A percentile compares a stretch with the other conserved stretches of the same genome.
phyloP scores from a whole-genome alignment of 2,888 invertebrate genomes.

The Strigamia crassipes region DNA sequence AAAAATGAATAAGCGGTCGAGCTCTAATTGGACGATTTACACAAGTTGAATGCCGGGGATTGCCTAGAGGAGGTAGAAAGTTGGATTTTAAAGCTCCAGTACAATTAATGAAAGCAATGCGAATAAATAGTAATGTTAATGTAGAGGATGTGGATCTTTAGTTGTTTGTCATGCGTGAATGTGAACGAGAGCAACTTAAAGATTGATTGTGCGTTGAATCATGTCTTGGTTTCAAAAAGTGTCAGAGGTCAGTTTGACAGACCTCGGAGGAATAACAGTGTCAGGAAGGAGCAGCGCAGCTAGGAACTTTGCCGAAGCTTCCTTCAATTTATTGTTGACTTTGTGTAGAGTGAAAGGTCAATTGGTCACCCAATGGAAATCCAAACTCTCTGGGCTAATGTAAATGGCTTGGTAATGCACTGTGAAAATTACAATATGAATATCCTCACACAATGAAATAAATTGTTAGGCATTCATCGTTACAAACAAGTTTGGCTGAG shows the following conservation, averaged over 20 bases:
- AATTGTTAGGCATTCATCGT: too few species aligned
- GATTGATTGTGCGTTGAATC: constrained; percentile 38
- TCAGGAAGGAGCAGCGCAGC: constrained; percentile 5
- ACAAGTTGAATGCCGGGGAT: too few species aligned
- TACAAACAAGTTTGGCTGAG: not conserved
- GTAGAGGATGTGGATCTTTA: not conserved
- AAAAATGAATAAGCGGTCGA: too few species aligned
- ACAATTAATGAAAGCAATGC: not conserved
- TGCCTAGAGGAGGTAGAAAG: too few species aligned
- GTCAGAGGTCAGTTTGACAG: constrained; percentile 32
- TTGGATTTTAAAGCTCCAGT: too few species aligned
- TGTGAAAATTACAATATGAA: constrained; percentile 6
- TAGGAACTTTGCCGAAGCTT: not conserved
- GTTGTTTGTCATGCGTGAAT: not conserved
- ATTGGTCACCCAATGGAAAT: not conserved
- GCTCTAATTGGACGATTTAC: too few species aligned
- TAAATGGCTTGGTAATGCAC: constrained; percentile 19
- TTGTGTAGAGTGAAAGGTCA: not conserved
- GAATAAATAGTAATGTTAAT: not conserved
- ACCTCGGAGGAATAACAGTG: constrained; percentile 14
- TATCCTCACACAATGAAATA: too few species aligned
- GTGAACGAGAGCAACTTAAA: constrained; percentile 22
- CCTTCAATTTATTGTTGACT: constrained; percentile 19
- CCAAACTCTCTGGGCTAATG: constrained; percentile 10
- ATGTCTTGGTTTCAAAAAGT: constrained; percentile 17